phyloP scores from a whole-genome alignment of 92 coral and sea anemone genomes.

The Phenganax subtilis region DNA sequence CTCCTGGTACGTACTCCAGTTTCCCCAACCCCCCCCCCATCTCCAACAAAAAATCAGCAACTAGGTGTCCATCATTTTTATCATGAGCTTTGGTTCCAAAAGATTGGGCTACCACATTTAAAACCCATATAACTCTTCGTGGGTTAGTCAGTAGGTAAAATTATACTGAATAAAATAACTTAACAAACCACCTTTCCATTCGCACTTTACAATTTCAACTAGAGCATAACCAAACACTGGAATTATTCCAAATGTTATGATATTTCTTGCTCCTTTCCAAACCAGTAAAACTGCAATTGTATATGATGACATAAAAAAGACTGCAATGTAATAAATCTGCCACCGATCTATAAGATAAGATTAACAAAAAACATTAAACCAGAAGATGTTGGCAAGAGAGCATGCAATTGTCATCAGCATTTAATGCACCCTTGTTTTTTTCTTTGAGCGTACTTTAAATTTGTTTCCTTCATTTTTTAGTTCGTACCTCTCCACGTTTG shows the following conservation, averaged over 20 bases:
- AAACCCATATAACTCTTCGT: no score
- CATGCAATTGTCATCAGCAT: no score
- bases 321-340: slow-evolving; percentile 58
- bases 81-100: neutral
- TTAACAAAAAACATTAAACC: neutral
- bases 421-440: no score
- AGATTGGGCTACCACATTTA: neutral
- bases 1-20: no score
- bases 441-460: no score
- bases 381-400: no score
- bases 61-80: no score
- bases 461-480: no score
- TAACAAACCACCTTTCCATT: slow-evolving; percentile 52
- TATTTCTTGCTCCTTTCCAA: slow-evolving; percentile 54
- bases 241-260: slow-evolving; percentile 56
- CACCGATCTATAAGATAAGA: slow-evolving; percentile 48
- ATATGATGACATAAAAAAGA: slow-evolving; percentile 77
- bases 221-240: slow-evolving; percentile 57
- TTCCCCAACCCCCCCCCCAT: no score
- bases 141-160: neutral
- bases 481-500: no score
- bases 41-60: no score
- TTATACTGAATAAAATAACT: neutral
- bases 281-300: slow-evolving; percentile 59
- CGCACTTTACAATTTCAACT: slow-evolving; percentile 60